Conservation (phyloP, 2,888 invertebrate species). For the Eugnorisma glareosa region DNA sequence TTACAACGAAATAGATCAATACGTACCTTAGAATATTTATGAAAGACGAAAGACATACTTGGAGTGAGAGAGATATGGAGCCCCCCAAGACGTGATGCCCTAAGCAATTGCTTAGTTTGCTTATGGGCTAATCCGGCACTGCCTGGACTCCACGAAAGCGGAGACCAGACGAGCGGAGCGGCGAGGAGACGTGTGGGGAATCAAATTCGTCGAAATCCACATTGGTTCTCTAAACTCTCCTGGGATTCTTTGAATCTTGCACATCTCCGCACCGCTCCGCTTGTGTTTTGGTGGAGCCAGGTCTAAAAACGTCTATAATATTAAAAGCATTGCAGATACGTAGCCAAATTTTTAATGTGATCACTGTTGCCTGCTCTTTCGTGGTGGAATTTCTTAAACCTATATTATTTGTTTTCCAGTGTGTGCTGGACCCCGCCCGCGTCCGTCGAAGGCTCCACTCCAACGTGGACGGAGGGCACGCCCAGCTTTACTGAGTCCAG, state of each 20-base stretch:
- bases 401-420: constrained; percentile 68
- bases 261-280: background rate
- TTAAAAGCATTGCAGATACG: background rate
- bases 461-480: constrained; percentile 99
- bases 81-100: no score
- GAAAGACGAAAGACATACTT: no score
- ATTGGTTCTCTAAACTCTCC: background rate
- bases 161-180: no score
- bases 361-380: background rate
- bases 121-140: no score
- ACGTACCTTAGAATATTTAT: no score
- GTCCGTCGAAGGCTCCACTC: constrained; percentile 97
- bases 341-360: background rate
- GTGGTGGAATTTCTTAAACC: background rate
- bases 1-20: no score
- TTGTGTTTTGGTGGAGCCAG: background rate
- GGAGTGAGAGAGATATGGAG: no score
- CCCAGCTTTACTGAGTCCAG: constrained; percentile 99
- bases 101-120: no score
- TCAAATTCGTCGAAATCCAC: no score
- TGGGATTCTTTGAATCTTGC: background rate
- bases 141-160: no score
- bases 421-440: constrained; percentile 95
- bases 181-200: no score
- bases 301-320: background rate